phyloP scores from a whole-genome alignment of 2,113 vertebrate genomes.

The Manacus vitellinus region DNA sequence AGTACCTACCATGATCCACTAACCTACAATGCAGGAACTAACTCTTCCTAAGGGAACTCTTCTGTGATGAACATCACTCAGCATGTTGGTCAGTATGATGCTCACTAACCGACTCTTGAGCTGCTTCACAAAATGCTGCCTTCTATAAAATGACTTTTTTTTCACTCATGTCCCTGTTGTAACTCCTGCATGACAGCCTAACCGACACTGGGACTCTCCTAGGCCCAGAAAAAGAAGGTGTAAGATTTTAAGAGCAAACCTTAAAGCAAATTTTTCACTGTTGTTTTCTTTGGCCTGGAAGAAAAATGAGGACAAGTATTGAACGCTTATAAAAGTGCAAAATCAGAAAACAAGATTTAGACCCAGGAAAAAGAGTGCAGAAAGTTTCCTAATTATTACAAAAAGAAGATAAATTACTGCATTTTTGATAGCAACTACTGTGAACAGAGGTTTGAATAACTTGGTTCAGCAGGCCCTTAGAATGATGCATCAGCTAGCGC shows the following conservation, averaged over 20 bases:
- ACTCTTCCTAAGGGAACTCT: not conserved
- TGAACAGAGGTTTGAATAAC: not conserved
- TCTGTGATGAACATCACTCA: not conserved
- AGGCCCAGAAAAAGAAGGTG: not conserved
- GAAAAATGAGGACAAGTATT: not conserved
- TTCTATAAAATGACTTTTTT: not conserved
- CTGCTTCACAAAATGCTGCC: not conserved
- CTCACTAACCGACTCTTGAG: not conserved
- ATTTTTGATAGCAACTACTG: not conserved
- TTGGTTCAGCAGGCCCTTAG: not conserved
- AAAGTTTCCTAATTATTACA: not conserved
- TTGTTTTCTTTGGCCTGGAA: not conserved
- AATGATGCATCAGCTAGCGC: not conserved
- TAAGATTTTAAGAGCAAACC: not conserved
- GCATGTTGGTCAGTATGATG: not conserved
- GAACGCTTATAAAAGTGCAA: not conserved
- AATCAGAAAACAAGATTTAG: not conserved
- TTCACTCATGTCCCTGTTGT: not conserved
- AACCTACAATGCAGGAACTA: not conserved
- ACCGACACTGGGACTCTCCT: not conserved
- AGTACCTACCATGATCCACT: not conserved
- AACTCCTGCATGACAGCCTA: not conserved
- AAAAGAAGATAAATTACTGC: not conserved
- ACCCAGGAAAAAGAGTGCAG: not conserved
- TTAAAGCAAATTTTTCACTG: not conserved